These are phyloP conservation scores for Graptemys geographica DNA, from an alignment of 2,797 vertebrate genomes.

Conservation along the genomic window DNA sequence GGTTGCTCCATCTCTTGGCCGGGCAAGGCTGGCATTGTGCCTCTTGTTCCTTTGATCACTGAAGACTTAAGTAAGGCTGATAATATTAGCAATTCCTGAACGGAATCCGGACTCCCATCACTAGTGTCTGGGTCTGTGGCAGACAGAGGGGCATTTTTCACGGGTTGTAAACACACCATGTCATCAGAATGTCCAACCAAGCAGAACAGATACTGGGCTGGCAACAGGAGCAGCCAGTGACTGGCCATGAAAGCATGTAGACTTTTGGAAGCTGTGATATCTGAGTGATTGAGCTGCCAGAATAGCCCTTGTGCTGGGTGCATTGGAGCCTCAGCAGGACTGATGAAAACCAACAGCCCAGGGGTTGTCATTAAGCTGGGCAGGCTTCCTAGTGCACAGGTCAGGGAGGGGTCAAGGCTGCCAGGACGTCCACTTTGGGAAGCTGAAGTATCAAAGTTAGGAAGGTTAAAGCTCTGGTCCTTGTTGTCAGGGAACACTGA, in stretches of 20 bases:
- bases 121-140: background rate
- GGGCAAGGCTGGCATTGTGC: rapidly evolving
- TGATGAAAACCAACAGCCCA: rapidly evolving
- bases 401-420: background rate
- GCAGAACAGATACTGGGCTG: constrained; percentile 14
- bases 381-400: rapidly evolving
- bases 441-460: background rate
- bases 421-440: background rate
- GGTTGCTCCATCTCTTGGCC: rapidly evolving
- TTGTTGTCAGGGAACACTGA: background rate
- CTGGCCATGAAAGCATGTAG: background rate
- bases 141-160: background rate
- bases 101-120: background rate
- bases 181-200: constrained; percentile 1
- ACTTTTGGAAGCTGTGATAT: background rate
- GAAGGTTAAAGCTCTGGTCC: background rate
- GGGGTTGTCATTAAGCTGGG: background rate
- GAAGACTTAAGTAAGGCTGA: constrained; percentile 11
- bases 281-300: background rate
- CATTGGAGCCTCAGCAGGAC: background rate
- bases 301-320: background rate
- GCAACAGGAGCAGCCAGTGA: background rate
- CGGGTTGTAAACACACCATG: constrained; percentile 55
- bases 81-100: constrained; percentile 49
- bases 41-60: rapidly evolving